These are phyloP conservation scores for Imbricaverruca yamaguchii DNA, from an alignment of 2,888 invertebrate species.

Conservation along the genomic window DNA sequence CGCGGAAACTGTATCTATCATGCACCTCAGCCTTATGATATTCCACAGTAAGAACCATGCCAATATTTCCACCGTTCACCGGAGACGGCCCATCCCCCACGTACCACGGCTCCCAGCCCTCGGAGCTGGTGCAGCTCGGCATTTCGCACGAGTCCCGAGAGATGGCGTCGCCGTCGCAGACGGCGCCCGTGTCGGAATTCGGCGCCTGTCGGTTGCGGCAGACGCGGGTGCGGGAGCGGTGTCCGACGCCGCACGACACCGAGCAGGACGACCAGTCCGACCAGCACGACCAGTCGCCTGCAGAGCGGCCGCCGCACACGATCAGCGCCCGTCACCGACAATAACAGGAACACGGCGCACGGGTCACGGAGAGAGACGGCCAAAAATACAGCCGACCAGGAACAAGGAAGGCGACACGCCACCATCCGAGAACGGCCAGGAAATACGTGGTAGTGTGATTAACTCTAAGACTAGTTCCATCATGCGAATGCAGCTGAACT, in stretches of 20 bases:
- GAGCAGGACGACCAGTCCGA: slow-evolving; percentile 75
- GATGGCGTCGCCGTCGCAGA: slow-evolving; percentile 4
- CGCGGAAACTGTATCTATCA: too few species aligned
- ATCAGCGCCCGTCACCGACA: not conserved
- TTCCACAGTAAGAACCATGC: too few species aligned
- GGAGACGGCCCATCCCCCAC: not conserved
- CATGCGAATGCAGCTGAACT: too few species aligned
- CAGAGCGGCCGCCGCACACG: not conserved
- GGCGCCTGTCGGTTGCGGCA: slow-evolving; percentile 31
- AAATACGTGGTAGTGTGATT: too few species aligned
- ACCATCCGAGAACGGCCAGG: too few species aligned
- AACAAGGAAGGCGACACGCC: too few species aligned
- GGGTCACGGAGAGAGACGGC: too few species aligned
- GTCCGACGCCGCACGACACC: slow-evolving; percentile 61
- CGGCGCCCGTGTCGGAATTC: slow-evolving; percentile 35
- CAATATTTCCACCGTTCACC: too few species aligned
- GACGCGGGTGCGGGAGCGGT: slow-evolving; percentile 55
- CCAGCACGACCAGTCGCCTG: slow-evolving; percentile 77
- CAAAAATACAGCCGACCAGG: too few species aligned
- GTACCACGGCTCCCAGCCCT: not conserved
- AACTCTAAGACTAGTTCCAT: too few species aligned
- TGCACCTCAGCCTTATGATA: too few species aligned
- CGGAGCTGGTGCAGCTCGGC: not conserved
- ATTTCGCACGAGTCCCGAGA: not conserved
- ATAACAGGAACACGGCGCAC: too few species aligned